Evolutionary conservation across 2,888 invertebrate species (phyloP).

Genomic region (Lottia scabra): DNA sequence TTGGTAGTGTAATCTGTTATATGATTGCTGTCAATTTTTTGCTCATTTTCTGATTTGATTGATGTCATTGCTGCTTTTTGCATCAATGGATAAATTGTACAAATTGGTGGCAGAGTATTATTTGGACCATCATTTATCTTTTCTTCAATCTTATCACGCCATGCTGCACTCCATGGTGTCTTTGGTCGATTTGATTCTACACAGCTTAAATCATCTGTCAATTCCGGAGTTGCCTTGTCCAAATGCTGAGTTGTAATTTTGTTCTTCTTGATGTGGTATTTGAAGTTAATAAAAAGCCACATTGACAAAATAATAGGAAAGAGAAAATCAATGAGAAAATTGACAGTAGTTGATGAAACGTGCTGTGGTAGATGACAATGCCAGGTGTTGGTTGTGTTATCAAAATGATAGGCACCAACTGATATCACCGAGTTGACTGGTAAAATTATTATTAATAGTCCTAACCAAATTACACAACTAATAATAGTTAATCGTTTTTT

Average conservation of each 20-base stretch:
- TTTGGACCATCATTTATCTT: constrained; percentile 5
- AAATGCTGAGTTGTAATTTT: background rate
- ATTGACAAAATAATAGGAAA: background rate
- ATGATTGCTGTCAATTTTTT: background rate
- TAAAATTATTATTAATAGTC: background rate
- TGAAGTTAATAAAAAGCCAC: background rate
- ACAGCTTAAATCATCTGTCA: no score
- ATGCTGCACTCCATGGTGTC: constrained; percentile 6
- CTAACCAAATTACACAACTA: background rate
- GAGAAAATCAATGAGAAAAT: background rate
- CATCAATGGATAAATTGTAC: background rate
- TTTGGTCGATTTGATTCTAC: background rate
- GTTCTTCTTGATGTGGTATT: background rate
- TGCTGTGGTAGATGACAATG: background rate
- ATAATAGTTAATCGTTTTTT: background rate
- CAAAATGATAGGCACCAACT: background rate
- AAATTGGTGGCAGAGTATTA: constrained; percentile 7
- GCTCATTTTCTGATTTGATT: background rate
- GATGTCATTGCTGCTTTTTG: background rate
- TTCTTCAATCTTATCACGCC: constrained; percentile 1
- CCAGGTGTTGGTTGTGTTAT: background rate
- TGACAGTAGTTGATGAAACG: background rate
- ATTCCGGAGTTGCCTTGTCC: no score
- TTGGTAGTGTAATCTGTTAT: no score
- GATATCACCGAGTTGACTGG: background rate